Base-by-base conservation (phyloP, 2,888 invertebrate species). In the Schizotus pectinicornis region DNA sequence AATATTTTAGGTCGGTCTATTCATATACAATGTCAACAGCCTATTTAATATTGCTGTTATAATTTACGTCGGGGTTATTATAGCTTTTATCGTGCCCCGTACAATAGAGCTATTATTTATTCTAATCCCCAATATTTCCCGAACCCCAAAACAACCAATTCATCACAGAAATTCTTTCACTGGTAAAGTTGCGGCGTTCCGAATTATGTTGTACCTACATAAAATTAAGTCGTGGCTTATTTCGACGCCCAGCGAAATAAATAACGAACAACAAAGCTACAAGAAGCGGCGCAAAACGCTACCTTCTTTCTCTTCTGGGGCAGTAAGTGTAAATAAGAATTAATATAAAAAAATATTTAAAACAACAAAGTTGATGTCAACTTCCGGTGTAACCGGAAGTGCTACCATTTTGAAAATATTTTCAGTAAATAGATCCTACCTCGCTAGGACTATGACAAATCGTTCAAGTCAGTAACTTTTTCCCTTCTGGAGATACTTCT, bases 71-170 rank as follows among this genome's bases (percentile, higher is more conserved):
- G 22, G 52, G 56, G 56, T 56, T 60, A 60, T 60, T 56, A 56
- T 56, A 49, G 60, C 60, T 60, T 60, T 61, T 57, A 57, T 61
- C 52, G 55, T 39, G 53, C 49, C 49, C 14, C 35, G 50, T 57
- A 61, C 56, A 57, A 54, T 57, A 47, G 57, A 48, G 57, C 61
- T 50, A 61, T 61, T 57, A 61, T 57, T 61, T 61, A 61, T 61
- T 61, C 53, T 61, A 61, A 61, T 53, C 52, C 54, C 53, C 57
- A 50, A 61, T 61, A 61, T 61, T 61, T 61, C 53, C 52, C 52
- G 43, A 56, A 42, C 48, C 52, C 42, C 56, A 60, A 60, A 60
- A 60, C 60, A 60, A 60, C 52, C 60, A 39, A 60, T 60, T 52
- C 52, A 60, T 60, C 60, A 60, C 51, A 12, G 34, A 46, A 52